phyloP scores from a whole-genome alignment of 2,797 vertebrate genomes.

The Fringilla coelebs region DNA sequence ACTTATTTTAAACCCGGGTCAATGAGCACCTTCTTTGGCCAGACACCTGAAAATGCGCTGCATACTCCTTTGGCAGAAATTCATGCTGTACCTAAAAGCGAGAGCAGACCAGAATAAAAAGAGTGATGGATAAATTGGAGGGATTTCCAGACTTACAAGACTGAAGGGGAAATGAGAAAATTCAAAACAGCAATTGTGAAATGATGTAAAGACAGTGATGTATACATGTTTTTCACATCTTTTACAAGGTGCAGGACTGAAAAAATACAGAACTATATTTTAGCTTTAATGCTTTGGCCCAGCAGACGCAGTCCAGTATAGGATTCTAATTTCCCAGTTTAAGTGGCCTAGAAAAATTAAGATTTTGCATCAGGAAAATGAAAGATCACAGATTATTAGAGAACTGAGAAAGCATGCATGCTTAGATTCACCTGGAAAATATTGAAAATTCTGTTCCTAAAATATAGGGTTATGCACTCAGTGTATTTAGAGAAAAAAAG shows the following conservation, averaged over 20 bases:
- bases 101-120: background rate
- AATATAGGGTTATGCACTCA: background rate
- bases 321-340: background rate
- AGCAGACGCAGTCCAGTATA: background rate
- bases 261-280: background rate
- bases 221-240: constrained; percentile 13
- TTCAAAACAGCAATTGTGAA: background rate
- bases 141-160: constrained; percentile 7
- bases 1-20: background rate
- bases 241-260: background rate
- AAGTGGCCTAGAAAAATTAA: background rate
- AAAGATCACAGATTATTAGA: background rate
- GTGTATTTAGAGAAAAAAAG: background rate
- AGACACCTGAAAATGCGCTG: background rate
- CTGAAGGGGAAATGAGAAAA: constrained; percentile 30
- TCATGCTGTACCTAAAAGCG: background rate
- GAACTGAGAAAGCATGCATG: background rate
- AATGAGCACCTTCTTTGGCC: background rate
- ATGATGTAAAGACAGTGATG: background rate
- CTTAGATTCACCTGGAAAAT: background rate
- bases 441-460: background rate
- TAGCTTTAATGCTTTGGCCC: background rate
- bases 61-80: background rate
- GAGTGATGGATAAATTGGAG: background rate
- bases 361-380: background rate